Base-by-base conservation (phyloP, 2,797 vertebrate genomes). In the Mormyrus hasselquistii region DNA sequence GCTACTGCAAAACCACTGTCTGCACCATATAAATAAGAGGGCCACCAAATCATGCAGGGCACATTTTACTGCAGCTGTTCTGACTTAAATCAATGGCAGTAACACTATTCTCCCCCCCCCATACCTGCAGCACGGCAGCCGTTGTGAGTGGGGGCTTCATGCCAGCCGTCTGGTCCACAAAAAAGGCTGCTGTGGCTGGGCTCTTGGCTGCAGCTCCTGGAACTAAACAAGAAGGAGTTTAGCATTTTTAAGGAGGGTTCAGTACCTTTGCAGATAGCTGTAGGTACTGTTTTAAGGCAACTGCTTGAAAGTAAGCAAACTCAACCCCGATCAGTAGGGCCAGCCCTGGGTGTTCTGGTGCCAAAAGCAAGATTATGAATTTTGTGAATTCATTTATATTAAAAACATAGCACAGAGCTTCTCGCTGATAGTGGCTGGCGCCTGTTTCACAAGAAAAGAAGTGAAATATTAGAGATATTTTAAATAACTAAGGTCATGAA, bases 121-220 rank as follows among this genome's bases (percentile, higher is more conserved):
- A 92, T 41, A 96, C 96, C 92, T 95, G 96, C 85, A 93, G 73
- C 25, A 73, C 62, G 25, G 89, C 69, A 4, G 91, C 89, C 86
- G 92, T 52, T 4, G 92, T 82, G 86, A 92, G 1, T 1, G 91
- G 83, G 22, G 92, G 91, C 91, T 95, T 96, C 19, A 90, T 29
- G 9, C 91, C 92, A 3, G 65, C 59, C 1, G 83, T 89, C 0
- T 55, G 62, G 9, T 91, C 91, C 50, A 89, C 29, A 2, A 65
- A 49, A 8, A 88, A 62, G 47, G 89, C 86, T 65, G 93, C 53
- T 1, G 92, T 55, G 55, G 93, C 92, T 16, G 92, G 92, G 69
- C 95, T 92, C 90, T 95, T 95, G 62, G 93, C 65, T 3, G 90
- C 92, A 16, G 90, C 89, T 49, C 91, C 92, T 34, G 91, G 9